phyloP scores from a whole-genome alignment of 2,888 invertebrate species.

The Thumatha senex region DNA sequence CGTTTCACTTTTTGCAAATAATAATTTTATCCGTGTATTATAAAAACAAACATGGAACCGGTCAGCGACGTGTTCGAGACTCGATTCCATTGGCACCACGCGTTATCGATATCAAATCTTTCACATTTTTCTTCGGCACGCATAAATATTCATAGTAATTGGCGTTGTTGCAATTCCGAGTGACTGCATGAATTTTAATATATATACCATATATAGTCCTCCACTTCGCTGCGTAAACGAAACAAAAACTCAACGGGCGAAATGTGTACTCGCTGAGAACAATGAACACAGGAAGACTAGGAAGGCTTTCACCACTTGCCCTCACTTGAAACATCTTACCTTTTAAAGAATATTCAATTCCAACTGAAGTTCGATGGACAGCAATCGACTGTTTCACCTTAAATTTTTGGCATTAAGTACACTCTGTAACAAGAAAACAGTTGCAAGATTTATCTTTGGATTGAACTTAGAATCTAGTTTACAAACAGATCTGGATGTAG shows the following conservation, averaged over 20 bases:
- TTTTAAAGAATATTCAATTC: conserved; percentile 24
- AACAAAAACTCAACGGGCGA: conserved; percentile 45
- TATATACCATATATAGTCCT: conserved; percentile 46
- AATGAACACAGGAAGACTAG: conserved; percentile 44
- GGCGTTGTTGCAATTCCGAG: conserved; percentile 50
- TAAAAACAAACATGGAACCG: conserved; percentile 51
- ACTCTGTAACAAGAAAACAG: conserved; percentile 3
- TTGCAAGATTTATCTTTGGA: conserved; percentile 19
- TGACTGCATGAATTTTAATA: conserved; percentile 63
- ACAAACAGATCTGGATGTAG: conserved; percentile 29
- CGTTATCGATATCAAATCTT: conserved; percentile 61
- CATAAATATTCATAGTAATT: conserved; percentile 68
- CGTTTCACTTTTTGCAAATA: conserved; percentile 29
- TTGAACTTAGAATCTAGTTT: conserved; percentile 9
- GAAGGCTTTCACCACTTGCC: conserved; percentile 22
- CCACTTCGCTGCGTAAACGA: conserved; percentile 20
- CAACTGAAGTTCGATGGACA: conserved; percentile 20
- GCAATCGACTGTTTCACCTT: conserved; percentile 24
- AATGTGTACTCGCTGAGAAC: conserved; percentile 38
- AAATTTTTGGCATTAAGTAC: conserved; percentile 17
- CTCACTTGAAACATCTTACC: conserved; percentile 22
- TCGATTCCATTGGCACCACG: conserved; percentile 41
- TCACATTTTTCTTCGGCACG: conserved; percentile 46
- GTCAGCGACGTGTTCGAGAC: conserved; percentile 34
- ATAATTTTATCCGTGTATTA: conserved; percentile 30